Base-by-base conservation (phyloP, 2,797 vertebrate genomes). In the Alca torda region DNA sequence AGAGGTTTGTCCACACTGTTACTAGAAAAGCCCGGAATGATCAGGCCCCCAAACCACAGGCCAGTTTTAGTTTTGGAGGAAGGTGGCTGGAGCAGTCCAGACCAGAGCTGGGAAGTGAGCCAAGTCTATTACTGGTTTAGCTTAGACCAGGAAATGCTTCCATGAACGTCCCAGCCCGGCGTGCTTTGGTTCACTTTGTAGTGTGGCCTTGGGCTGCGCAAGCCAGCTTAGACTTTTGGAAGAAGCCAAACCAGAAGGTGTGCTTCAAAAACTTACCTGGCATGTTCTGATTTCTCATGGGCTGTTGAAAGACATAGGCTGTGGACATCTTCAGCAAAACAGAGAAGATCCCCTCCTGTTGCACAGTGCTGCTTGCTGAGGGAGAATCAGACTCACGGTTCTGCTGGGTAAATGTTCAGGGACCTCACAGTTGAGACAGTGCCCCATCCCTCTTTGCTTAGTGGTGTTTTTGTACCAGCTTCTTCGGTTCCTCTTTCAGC, bases 111-210 rank as follows among this genome's bases (percentile, higher is more conserved):
- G 45, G n/a, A 74, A 67, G 37, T 4, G 8, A 83, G 9, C 28
- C 1, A 9, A 30, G 15, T 26, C 7, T 51, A 3, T 33, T 64
- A 19, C 39, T 60, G 48, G 5, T 67, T 51, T 33, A 60, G 28
- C 16, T 85, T 80, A 25, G 23, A 39, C 82, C 41, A 31, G 59
- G 59, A 82, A 54, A 41, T 50, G 25, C 26, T 45, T 93, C 81
- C 11, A 3, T 51, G 13, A 20, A 2, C 61, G 37, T 78, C 26
- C 28, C 2, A 3, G 46, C 24, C 18, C 1, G 6, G 20, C 4
- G 8, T 39, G 37, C 28, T 63, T 84, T 1, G 1, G 21, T 87
- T 92, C 1, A 13, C 20, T 15, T 51, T 1, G 0, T n/a, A 12
- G 10, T 7, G 3, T 73, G 46, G 46, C 31, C 41, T 60, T 31